These are phyloP conservation scores for Cyprinodon tularosa DNA, from an alignment of 2,113 vertebrate species.

Conservation along the genomic window DNA sequence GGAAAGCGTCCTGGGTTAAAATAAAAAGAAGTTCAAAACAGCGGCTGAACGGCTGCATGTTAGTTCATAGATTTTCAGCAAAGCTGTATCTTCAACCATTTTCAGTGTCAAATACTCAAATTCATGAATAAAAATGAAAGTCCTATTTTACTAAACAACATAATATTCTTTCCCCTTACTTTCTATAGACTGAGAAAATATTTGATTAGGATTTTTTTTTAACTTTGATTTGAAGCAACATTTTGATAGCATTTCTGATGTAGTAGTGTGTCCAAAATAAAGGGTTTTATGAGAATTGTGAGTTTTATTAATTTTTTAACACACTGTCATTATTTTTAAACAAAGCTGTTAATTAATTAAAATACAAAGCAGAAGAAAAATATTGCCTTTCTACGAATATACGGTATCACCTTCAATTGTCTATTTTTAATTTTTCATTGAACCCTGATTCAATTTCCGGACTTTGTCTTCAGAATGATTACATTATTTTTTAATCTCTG, in stretches of 20 bases:
- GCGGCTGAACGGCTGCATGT: not conserved
- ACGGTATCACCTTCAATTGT: not conserved
- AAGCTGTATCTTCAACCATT: not conserved
- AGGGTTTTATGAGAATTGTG: not conserved
- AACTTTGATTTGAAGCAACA: not conserved
- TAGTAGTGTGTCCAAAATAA: not conserved
- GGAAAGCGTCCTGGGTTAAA: not conserved
- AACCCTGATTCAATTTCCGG: not conserved
- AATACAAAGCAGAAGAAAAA: not conserved
- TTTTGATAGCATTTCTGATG: not conserved
- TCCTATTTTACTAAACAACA: not conserved
- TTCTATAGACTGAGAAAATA: not conserved
- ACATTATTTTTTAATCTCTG: not conserved
- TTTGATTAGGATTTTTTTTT: not conserved
- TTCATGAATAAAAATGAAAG: not conserved
- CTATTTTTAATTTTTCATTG: not conserved
- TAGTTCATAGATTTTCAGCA: not conserved
- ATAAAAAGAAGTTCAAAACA: not conserved
- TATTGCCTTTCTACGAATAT: constrained; percentile 3
- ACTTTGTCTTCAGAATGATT: constrained; percentile 7
- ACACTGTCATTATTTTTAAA: not conserved
- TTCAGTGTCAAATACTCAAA: not conserved
- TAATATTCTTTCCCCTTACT: not conserved
- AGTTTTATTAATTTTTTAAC: not conserved
- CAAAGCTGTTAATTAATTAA: not conserved